Evolutionary conservation across 2,888 invertebrate genomes (phyloP).

Genomic region (Drosophila tripunctata): DNA sequence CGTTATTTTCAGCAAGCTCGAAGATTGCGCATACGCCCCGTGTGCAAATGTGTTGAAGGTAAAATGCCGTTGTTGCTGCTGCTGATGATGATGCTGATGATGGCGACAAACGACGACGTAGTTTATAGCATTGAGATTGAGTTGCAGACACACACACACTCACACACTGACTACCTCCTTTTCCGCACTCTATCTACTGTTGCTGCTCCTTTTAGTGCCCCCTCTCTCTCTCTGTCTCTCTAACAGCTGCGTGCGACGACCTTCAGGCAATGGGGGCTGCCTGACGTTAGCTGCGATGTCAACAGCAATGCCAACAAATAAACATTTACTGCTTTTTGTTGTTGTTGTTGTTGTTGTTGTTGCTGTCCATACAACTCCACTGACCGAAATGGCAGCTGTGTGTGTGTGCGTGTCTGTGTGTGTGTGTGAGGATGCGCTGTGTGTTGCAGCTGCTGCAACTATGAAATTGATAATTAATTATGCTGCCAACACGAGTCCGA

Average conservation of each 20-base stretch:
- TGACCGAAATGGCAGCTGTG: slow-evolving; percentile 41
- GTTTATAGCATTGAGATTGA: slow-evolving; percentile 73
- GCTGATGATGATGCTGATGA: slow-evolving; percentile 12
- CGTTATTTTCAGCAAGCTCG: slow-evolving; percentile 65
- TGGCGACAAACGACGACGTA: slow-evolving; percentile 54
- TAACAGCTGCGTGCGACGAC: slow-evolving; percentile 49
- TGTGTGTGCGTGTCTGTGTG: slow-evolving; percentile 13
- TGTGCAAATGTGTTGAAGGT: slow-evolving; percentile 65
- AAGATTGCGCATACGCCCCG: slow-evolving; percentile 70
- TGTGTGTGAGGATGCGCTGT: slow-evolving; percentile 22
- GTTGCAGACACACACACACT: slow-evolving; percentile 30
- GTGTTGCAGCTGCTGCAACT: slow-evolving; percentile 39
- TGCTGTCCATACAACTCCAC: slow-evolving; percentile 25
- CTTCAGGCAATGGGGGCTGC: slow-evolving; percentile 48
- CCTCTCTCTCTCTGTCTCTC: neutral
- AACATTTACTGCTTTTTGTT: slow-evolving; percentile 29
- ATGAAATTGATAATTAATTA: slow-evolving; percentile 81
- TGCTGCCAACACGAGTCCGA: slow-evolving; percentile 50
- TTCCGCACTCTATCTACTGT: neutral
- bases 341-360: slow-evolving; percentile 16
- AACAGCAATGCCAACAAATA: slow-evolving; percentile 40
- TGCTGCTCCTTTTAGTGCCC: slow-evolving; percentile 1
- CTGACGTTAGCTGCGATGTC: slow-evolving; percentile 41
- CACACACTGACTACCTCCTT: neutral
- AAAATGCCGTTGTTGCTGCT: no score